Evolutionary conservation across 2,888 invertebrate genomes (phyloP).

Genomic region (Netelia melanura): DNA sequence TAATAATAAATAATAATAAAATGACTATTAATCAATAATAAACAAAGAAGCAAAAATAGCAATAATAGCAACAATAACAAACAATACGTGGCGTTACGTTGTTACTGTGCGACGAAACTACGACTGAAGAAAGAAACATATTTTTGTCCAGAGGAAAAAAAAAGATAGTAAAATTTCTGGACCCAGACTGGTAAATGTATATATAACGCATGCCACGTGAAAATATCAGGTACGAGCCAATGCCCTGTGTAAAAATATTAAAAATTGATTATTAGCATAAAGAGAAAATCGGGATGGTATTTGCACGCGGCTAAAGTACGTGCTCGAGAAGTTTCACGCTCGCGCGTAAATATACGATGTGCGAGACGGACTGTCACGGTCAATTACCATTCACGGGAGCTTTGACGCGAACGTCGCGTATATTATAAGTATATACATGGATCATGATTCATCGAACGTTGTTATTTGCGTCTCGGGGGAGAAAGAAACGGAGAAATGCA

Average conservation of each 20-base stretch:
- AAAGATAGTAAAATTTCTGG: not conserved
- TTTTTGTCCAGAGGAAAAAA: not conserved
- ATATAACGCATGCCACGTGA: too few relatives aligned
- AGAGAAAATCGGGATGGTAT: conserved; percentile 55
- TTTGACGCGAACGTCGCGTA: conserved; percentile 57
- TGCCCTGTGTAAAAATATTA: not conserved
- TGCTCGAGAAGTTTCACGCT: conserved; percentile 36
- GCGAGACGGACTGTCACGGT: conserved; percentile 58
- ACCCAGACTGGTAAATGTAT: too few relatives aligned
- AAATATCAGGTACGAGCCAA: too few relatives aligned
- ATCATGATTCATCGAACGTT: conserved; percentile 38
- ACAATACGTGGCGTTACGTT: not conserved
- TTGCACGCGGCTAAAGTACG: conserved; percentile 29
- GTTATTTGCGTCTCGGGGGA: not conserved
- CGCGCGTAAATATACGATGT: conserved; percentile 47
- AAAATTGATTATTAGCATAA: conserved; percentile 57
- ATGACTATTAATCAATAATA: too few relatives aligned
- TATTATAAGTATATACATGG: not conserved
- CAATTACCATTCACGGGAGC: conserved; percentile 53
- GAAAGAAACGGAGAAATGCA: conserved; percentile 26
- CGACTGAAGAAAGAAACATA: not conserved
- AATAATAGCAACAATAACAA: too few relatives aligned
- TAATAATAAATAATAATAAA: too few relatives aligned
- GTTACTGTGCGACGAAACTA: not conserved
- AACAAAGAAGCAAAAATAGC: too few relatives aligned